Percentiles rank a stretch among this genome's conserved stretches.
phyloP scores from a whole-genome alignment of 2,113 vertebrate species.

The Pelmatolapia mariae region DNA sequence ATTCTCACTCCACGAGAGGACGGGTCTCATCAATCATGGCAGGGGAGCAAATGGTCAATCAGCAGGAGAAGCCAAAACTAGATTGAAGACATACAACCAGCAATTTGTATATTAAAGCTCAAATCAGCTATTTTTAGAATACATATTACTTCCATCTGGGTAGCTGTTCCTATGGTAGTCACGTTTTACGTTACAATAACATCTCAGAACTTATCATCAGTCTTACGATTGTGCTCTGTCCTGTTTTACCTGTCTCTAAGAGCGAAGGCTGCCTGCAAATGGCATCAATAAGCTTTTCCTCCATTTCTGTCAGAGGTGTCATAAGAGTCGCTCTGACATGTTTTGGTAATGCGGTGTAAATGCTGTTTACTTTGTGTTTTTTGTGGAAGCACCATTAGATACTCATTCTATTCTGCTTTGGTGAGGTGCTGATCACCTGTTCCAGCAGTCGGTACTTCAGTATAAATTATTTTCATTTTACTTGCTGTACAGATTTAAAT shows the following conservation, averaged over 20 bases:
- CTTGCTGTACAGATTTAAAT: neutral
- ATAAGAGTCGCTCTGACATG: neutral
- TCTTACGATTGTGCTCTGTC: neutral
- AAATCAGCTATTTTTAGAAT: neutral
- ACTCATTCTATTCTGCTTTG: neutral
- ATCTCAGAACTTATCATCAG: neutral
- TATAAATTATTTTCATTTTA: neutral
- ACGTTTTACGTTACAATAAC: neutral
- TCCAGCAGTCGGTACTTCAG: neutral
- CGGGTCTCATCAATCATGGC: constrained; percentile 9
- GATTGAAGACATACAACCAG: neutral
- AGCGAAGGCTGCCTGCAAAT: neutral
- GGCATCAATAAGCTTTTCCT: neutral
- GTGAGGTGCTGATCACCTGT: neutral
- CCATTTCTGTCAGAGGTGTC: neutral
- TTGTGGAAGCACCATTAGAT: neutral
- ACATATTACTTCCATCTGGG: neutral
- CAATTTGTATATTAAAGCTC: neutral
- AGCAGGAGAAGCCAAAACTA: neutral
- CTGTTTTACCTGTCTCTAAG: neutral
- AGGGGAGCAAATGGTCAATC: constrained; percentile 16
- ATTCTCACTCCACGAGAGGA: constrained; percentile 15
- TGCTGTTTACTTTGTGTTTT: neutral
- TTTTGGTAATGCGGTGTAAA: neutral
- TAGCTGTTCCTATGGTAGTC: neutral